Conservation (phyloP, 2,797 vertebrate genomes). For the Eptatretus atami region DNA sequence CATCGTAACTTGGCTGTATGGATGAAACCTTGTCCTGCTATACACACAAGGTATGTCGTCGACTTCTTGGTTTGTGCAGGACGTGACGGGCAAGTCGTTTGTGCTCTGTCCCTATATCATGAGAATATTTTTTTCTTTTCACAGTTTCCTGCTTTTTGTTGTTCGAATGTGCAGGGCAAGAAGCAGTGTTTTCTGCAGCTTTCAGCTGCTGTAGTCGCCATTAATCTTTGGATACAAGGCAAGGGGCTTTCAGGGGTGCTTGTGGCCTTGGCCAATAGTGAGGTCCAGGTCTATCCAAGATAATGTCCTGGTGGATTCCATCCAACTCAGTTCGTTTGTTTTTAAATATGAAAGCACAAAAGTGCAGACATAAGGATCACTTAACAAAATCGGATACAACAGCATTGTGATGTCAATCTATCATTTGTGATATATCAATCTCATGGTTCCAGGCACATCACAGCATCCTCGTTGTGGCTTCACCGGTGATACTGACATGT, state of each 20-base stretch:
- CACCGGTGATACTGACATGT: too few relatives aligned
- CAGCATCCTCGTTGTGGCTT: too few relatives aligned
- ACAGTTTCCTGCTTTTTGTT: not conserved
- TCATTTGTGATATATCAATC: too few relatives aligned
- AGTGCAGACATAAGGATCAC: too few relatives aligned
- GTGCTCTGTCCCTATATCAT: too few relatives aligned
- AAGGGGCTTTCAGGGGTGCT: slow-evolving; percentile 37
- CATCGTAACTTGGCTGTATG: slow-evolving; percentile 35
- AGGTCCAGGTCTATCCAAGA: slow-evolving; percentile 42
- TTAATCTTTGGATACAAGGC: slow-evolving; percentile 31
- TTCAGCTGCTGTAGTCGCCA: slow-evolving; percentile 26
- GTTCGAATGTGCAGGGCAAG: slow-evolving; percentile 25
- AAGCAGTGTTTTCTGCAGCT: slow-evolving; percentile 30
- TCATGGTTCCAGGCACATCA: too few relatives aligned
- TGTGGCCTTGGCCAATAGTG: slow-evolving; percentile 30
- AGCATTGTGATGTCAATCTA: too few relatives aligned
- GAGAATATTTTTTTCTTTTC: too few relatives aligned
- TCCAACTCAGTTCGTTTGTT: slow-evolving; percentile 21
- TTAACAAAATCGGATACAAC: too few relatives aligned
- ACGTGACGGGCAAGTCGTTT: too few relatives aligned
- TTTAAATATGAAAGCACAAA: too few relatives aligned
- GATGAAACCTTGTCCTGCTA: slow-evolving; percentile 37
- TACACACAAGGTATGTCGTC: slow-evolving; percentile 29
- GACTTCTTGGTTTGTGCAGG: too few relatives aligned
- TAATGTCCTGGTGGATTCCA: slow-evolving; percentile 30